Percentiles rank a stretch among this genome's conserved stretches.
Evolutionary conservation across 2,113 vertebrate genomes (phyloP).

Genomic region (Shinisaurus crocodilurus): DNA sequence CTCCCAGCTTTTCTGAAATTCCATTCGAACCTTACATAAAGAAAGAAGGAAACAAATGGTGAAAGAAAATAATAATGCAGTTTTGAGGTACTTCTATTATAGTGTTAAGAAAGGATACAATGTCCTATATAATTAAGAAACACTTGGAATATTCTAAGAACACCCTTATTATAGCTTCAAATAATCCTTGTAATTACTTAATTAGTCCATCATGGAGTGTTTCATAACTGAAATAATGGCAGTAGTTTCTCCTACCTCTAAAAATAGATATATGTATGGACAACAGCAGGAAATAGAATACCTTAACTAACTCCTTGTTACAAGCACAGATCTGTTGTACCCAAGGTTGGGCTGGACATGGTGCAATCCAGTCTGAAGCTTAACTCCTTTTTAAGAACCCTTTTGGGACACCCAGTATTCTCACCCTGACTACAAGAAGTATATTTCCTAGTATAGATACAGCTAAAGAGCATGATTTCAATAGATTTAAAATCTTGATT

Average conservation of each 20-base stretch:
- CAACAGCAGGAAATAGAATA: conserved; percentile 3
- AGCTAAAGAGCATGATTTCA: not conserved
- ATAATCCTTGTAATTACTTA: conserved; percentile 46
- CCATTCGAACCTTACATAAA: conserved; percentile 79
- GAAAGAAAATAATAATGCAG: conserved; percentile 36
- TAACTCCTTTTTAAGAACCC: conserved; percentile 14
- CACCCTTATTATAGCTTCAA: conserved; percentile 44
- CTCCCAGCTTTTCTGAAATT: conserved; percentile 83
- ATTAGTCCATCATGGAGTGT: conserved; percentile 37
- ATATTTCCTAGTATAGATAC: not conserved
- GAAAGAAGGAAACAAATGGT: conserved; percentile 50
- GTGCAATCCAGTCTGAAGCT: conserved; percentile 36
- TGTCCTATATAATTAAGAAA: conserved; percentile 55
- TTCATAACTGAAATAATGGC: conserved; percentile 46
- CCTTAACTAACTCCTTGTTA: conserved; percentile 39
- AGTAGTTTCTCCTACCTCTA: conserved; percentile 34
- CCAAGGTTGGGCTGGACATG: conserved; percentile 14
- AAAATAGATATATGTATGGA: conserved; percentile 42
- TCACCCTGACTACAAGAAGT: not conserved
- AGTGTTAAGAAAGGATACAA: conserved; percentile 43
- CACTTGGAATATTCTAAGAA: conserved; percentile 57
- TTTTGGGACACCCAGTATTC: not conserved
- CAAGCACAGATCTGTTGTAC: conserved; percentile 34
- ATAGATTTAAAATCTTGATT: not conserved
- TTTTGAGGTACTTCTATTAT: conserved; percentile 57